Evolutionary conservation across 2,888 invertebrate species (phyloP), one percentile per base, ranked within the genome.

Genomic region (Julus scandinavius): DNA sequence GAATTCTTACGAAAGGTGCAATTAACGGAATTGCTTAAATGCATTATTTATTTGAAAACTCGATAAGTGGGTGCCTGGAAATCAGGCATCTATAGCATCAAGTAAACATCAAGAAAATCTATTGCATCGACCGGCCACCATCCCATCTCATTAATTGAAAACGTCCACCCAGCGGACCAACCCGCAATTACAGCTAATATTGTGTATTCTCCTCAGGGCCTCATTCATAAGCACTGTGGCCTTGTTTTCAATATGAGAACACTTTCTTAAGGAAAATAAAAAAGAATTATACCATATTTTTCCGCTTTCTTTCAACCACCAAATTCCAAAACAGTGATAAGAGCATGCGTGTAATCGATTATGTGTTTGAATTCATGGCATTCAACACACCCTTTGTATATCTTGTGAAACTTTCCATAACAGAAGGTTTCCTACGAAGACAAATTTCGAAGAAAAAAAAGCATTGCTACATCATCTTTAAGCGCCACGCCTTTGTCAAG

Each of bases 341-440:
- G 38, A 80, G 80, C 80, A 80, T 80, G 80, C 80, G 80, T 40
- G 80, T 80, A 80, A 80, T 38, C 38, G 80, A 80, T 80, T 80
- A 80, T 38, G 38, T 80, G 80, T 29, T 80, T 40, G 38, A 2
- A 40, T 29, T 80, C 38, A 80, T 9, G 80, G 80, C 13, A 80
- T 80, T 80, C 80, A 80, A 38, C 80, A 2, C 29, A 80, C 29
- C 80, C 38, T 13, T 38, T 80, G 1, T 38, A 15, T 80, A 6
- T 40, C 15, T 54, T 54, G 54, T 17, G 13, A 17, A 13, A 38
- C 0, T 80, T 80, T 80, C 80, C 38, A 80, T 38, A 80, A 80
- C 38, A 80, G 80, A 80, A 38, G 29, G 72, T 72, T 29, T 29
- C 7, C 29, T 7, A 29, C 11, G 3, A 9, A 6, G 15, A 29